A percentile compares a stretch with the other conserved stretches of the same genome.
Evolutionary conservation across 2,797 vertebrate species (phyloP).

Genomic region (Microchirus variegatus): DNA sequence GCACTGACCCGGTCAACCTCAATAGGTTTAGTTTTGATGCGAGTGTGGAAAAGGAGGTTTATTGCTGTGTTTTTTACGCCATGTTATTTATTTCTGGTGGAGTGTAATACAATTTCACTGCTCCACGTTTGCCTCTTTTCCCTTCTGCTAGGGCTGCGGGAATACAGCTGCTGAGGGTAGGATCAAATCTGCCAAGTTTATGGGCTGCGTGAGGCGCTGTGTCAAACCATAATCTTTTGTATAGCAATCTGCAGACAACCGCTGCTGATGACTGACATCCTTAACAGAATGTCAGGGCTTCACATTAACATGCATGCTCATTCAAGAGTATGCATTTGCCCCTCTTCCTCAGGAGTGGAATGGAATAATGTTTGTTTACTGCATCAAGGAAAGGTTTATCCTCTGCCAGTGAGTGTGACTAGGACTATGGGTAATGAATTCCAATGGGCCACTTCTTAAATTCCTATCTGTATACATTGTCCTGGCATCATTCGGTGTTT

Average conservation of each 20-base stretch:
- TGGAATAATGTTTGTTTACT: slow-evolving; percentile 85
- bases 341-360: slow-evolving; percentile 36
- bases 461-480: slow-evolving; percentile 5
- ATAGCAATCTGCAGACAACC: slow-evolving; percentile 40
- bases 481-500: slow-evolving; percentile 14
- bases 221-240: slow-evolving; percentile 63
- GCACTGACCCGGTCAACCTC: slow-evolving; percentile 65
- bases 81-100: slow-evolving; percentile 40
- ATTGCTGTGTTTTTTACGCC: slow-evolving; percentile 57
- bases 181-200: slow-evolving; percentile 43
- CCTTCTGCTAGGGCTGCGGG: slow-evolving; percentile 9
- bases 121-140: slow-evolving; percentile 34
- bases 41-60: slow-evolving; percentile 48
- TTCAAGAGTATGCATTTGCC: slow-evolving; percentile 61
- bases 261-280: slow-evolving; percentile 62
- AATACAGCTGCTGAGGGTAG: slow-evolving; percentile 16
- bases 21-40: slow-evolving; percentile 47
- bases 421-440: slow-evolving; percentile 59
- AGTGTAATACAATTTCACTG: slow-evolving; percentile 37
- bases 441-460: slow-evolving; percentile 34
- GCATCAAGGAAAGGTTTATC: slow-evolving; percentile 77
- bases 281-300: slow-evolving; percentile 61
- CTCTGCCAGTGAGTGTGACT: slow-evolving; percentile 69
- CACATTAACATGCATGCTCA: slow-evolving; percentile 76
- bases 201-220: slow-evolving; percentile 35